A percentile compares a stretch with the other conserved stretches of the same genome.
phyloP scores from a whole-genome alignment of 2,797 vertebrate species.

The Lateolabrax maculatus region DNA sequence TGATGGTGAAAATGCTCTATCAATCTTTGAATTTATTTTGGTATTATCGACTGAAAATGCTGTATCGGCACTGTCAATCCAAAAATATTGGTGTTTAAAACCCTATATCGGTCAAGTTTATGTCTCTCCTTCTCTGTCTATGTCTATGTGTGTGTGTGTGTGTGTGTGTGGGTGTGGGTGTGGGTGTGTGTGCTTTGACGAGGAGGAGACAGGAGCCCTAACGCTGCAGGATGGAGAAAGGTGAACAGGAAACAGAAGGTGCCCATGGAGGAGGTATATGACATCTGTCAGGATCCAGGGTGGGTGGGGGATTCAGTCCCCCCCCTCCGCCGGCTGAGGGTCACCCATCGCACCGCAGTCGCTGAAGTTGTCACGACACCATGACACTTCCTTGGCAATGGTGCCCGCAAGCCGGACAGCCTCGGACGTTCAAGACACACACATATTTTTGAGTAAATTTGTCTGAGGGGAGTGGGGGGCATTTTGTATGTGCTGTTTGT shows the following conservation, averaged over 20 bases:
- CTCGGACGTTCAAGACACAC: slow-evolving; percentile 75
- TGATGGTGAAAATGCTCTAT: background rate
- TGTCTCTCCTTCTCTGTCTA: slow-evolving; percentile 51
- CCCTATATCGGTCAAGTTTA: slow-evolving; percentile 43
- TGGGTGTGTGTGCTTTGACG: slow-evolving; percentile 71
- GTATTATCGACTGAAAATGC: background rate
- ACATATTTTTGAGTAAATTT: slow-evolving; percentile 81
- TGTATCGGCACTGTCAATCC: slow-evolving; percentile 13
- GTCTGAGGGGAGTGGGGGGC: slow-evolving; percentile 64
- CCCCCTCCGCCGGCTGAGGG: slow-evolving; percentile 78
- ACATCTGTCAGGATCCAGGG: slow-evolving; percentile 85
- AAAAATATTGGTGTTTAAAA: slow-evolving; percentile 42
- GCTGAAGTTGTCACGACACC: slow-evolving; percentile 84
- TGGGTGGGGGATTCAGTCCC: slow-evolving; percentile 74
- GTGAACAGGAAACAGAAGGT: slow-evolving; percentile 87
- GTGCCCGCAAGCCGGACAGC: slow-evolving; percentile 71
- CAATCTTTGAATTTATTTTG: slow-evolving; percentile 3
- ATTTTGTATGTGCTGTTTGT: slow-evolving; percentile 75
- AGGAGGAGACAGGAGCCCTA: slow-evolving; percentile 82
- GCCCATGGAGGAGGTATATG: slow-evolving; percentile 87
- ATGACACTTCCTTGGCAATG: slow-evolving; percentile 87
- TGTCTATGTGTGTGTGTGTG: slow-evolving; percentile 33
- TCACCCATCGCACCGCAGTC: slow-evolving; percentile 81
- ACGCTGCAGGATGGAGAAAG: slow-evolving; percentile 86
- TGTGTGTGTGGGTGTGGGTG: slow-evolving; percentile 32